Evolutionary conservation across 2,797 vertebrate genomes (phyloP).

Genomic region (Okamejei kenojei): DNA sequence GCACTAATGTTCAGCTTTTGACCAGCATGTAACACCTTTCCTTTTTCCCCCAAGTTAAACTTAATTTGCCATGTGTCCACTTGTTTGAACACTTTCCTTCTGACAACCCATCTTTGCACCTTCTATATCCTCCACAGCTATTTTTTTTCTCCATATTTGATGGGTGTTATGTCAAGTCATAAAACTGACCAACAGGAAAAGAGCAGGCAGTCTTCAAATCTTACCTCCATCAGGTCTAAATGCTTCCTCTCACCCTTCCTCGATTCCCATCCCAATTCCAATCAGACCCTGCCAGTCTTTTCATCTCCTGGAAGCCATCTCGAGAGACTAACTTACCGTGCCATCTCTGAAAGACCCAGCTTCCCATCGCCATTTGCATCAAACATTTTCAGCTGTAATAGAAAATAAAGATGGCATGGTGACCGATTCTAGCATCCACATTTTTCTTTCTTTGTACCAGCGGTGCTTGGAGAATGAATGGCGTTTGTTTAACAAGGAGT

Average conservation of each 20-base stretch:
- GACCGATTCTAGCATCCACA: not conserved
- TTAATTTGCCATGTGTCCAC: not conserved
- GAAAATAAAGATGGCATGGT: not conserved
- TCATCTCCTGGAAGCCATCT: not conserved
- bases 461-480: not conserved
- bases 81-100: not conserved
- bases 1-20: too few species aligned
- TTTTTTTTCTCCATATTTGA: not conserved
- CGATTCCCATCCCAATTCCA: not conserved
- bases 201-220: not conserved
- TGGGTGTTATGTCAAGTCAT: not conserved
- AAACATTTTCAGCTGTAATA: conserved; percentile 81
- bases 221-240: too few species aligned
- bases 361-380: conserved; percentile 93
- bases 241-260: not conserved
- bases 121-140: not conserved
- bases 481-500: not conserved
- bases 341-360: conserved; percentile 92
- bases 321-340: conserved; percentile 64
- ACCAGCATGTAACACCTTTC: too few species aligned
- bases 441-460: too few species aligned
- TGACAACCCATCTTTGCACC: not conserved
- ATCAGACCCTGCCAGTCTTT: not conserved
- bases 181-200: not conserved
- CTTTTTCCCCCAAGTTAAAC: not conserved